Conservation (phyloP, 37 sponge, comb jelly and placozoan species). For the Ephydatia muelleri region DNA sequence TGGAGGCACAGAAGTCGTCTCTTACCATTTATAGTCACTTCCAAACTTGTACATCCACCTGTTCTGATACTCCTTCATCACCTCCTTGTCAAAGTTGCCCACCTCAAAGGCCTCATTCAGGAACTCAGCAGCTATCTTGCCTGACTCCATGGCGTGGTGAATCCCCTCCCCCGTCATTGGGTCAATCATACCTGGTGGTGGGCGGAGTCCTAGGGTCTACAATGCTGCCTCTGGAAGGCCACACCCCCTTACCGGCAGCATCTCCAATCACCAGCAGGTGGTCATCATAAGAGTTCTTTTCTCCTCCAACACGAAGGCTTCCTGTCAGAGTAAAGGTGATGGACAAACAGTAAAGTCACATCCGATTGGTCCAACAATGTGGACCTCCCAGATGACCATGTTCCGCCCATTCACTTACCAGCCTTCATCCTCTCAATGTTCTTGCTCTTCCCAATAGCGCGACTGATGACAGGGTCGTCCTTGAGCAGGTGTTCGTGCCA, state of each 20-base stretch:
- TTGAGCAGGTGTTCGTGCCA: constrained; percentile 63
- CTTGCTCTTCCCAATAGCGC: constrained; percentile 41
- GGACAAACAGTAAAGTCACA: background rate
- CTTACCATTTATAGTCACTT: constrained; percentile 66
- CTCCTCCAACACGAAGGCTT: constrained; percentile 50
- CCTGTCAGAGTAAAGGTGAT: background rate
- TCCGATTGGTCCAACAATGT: background rate
- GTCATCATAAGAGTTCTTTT: constrained; percentile 46
- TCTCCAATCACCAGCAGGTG: constrained; percentile 66
- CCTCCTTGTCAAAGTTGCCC: constrained; percentile 64
- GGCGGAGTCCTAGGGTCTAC: background rate
- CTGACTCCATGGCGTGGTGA: constrained; percentile 64
- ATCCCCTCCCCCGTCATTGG: constrained; percentile 79
- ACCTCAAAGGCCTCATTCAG: constrained; percentile 54
- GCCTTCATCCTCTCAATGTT: constrained; percentile 60
- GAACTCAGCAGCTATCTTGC: constrained; percentile 45
- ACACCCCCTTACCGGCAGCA: constrained; percentile 58
- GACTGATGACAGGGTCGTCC: constrained; percentile 53
- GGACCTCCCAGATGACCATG: too few relatives aligned
- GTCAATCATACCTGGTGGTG: constrained; percentile 40
- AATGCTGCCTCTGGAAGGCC: background rate
- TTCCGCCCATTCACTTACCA: background rate
- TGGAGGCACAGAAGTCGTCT: background rate
- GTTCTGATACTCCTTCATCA: constrained; percentile 71
- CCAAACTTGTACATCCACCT: constrained; percentile 64